These are phyloP conservation scores for Timandra comae DNA, from an alignment of 2,888 invertebrate species.

Conservation along the genomic window DNA sequence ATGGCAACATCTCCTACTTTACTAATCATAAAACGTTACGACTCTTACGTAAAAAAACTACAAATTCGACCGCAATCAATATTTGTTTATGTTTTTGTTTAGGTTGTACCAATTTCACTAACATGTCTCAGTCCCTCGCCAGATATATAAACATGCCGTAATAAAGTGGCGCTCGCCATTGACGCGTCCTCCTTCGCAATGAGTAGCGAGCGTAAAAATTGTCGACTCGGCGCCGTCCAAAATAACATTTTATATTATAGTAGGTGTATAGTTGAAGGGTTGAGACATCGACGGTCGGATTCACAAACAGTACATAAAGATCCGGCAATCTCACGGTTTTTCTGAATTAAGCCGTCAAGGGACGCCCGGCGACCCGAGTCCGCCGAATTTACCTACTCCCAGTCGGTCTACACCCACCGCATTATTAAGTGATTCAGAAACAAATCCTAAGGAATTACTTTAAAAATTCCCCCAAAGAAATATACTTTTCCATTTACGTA, in stretches of 20 bases:
- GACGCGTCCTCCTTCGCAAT: conserved; percentile 35
- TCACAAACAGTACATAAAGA: conserved; percentile 69
- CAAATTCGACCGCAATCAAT: conserved; percentile 9
- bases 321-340: conserved; percentile 61
- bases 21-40: conserved; percentile 1
- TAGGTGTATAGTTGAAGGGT: conserved; percentile 51
- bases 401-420: conserved; percentile 26
- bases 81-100: conserved; percentile 11
- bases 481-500: conserved; percentile 28
- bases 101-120: conserved; percentile 13
- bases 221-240: conserved; percentile 36
- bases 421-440: conserved; percentile 65
- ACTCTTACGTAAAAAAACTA: conserved; percentile 2
- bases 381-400: conserved; percentile 45
- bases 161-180: conserved; percentile 26
- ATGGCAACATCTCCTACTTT: background rate
- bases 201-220: conserved; percentile 40
- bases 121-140: conserved; percentile 21
- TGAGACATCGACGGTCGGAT: conserved; percentile 60
- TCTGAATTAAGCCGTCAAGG: conserved; percentile 63
- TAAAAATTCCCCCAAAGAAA: conserved; percentile 35
- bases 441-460: conserved; percentile 49
- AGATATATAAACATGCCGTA: conserved; percentile 28
- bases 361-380: conserved; percentile 52
- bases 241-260: conserved; percentile 62